Conservation (phyloP, 2,888 invertebrate genomes). For the Conistra vaccinii region DNA sequence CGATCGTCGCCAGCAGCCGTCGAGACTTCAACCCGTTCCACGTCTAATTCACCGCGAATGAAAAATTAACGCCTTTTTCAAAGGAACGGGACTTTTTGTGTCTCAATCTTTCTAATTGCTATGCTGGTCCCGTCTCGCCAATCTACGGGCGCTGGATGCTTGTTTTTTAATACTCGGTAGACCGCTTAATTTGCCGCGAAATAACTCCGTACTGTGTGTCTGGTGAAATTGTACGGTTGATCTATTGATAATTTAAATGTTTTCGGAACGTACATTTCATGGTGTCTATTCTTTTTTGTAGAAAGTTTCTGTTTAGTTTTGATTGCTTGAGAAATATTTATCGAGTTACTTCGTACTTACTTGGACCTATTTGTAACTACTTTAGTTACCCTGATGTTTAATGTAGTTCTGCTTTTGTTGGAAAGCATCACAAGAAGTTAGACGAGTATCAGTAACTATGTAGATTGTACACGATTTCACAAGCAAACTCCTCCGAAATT, state of each 20-base stretch:
- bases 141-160: constrained; percentile 57
- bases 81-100: constrained; percentile 69
- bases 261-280: constrained; percentile 48
- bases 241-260: constrained; percentile 52
- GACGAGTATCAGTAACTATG: constrained; percentile 42
- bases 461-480: constrained; percentile 47
- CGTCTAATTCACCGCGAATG: constrained; percentile 72
- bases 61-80: constrained; percentile 75
- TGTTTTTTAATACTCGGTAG: constrained; percentile 68
- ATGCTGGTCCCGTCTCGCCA: constrained; percentile 67
- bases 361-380: constrained; percentile 2
- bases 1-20: constrained; percentile 63
- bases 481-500: constrained; percentile 56
- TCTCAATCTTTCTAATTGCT: constrained; percentile 75
- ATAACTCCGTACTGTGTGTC: constrained; percentile 54
- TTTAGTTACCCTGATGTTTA: constrained; percentile 15
- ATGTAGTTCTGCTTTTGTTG: constrained; percentile 20
- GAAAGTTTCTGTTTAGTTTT: constrained; percentile 35
- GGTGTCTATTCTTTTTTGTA: constrained; percentile 18
- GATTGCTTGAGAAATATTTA: constrained; percentile 7
- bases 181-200: constrained; percentile 69
- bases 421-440: constrained; percentile 46
- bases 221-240: constrained; percentile 50
- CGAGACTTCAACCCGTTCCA: constrained; percentile 64
- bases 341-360: not conserved